Base-by-base conservation (phyloP, 1,140 invertebrate species). In the Pogonognathellus flavescens region DNA sequence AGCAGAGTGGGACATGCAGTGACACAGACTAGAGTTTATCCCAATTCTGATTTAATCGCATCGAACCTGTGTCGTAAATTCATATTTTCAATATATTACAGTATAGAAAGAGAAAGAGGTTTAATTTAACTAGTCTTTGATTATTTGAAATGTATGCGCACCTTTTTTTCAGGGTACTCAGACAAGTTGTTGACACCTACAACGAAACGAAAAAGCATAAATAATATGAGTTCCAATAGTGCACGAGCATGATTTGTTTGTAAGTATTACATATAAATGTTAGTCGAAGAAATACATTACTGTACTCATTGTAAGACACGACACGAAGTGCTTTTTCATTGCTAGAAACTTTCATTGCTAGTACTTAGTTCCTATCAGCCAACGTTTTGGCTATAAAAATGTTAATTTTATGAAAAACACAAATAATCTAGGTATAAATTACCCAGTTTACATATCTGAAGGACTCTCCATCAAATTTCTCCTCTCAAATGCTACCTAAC, bases 41-140 rank as follows among this genome's bases (percentile, higher is more conserved):
- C 70, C 70, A 76, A 76, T 76, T 76, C 70, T 76, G 70, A 76
- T n/a, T 76, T 76, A 76, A 49, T 76, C 70, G 70, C 70, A 76
- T 76, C 70, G 70, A 76, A 76, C 70, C 70, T 76, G 70, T 76
- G 70, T 76, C 70, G 70, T 76, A 76, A 76, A 76, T 76, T 76
- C 70, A 76, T 76, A 76, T 76, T 76, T 66, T 76, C 25, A 76
- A 31, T 76, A 76, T 50, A 76, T 76, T 76, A 76, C 70, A 76
- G 70, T n/a, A 76, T n/a, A 76, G 70, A 76, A 41, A 76, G 70
- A 76, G 25, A 76, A 76, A 49, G 70, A 76, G 70, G 62, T 31
- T 20, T 70, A 70, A 70, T 76, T 66, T 76, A 76, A 76, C 70
- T 76, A 76, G 14, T 76, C 70, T 76, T 41, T 76, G 41, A 76